Evolutionary conservation across 1,140 invertebrate genomes (phyloP), one percentile per base, ranked within the genome.

Genomic region (Tetragnatha versicolor): DNA sequence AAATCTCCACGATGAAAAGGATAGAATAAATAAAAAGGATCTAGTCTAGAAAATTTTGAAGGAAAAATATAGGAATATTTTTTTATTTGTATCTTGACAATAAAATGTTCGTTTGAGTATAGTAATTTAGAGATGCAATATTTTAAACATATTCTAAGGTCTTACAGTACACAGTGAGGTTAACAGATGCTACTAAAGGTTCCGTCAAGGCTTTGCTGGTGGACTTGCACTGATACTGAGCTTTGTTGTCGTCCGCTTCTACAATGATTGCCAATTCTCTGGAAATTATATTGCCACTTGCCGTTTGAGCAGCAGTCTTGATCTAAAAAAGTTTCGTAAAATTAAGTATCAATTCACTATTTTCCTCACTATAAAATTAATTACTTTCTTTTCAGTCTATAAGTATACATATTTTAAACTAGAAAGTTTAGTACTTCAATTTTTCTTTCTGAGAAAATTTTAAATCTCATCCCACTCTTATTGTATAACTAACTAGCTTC

Each of bases 211-310:
- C 97, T 47, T 92, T 92, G 88, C 98, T 98, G 0, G 91, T 89
- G 0, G 96, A 96, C 84, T 96, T 93, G 86, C 97, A 99, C 81
- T 92, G 89, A 84, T 97, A 95, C 81, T 91, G 89, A 0, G 94
- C 95, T 81, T 92, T 92, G 86, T 98, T 98, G 87, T 98, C 96
- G 9, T 93, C 93, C 2, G 93, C 91, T 83, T 95, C 94, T 3
- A 93, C 91, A 42, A 94, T 85, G 79, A 97, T 91, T 33, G 90
- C 90, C 80, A 98, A 88, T 86, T 97, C 94, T 14, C 93, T 91
- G 5, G 92, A 91, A 37, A 96, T 93, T 5, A 92, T 91, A 82
- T 92, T 93, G 82, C 94, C 93, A 4, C 89, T 90, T 1, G 88
- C 89, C 87, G 35, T 89, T 86, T 55, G 91, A 91, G 81, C 89